These are phyloP conservation scores for Piliocolobus tephrosceles DNA, from an alignment of 2,113 vertebrate genomes.

Conservation along the genomic window DNA sequence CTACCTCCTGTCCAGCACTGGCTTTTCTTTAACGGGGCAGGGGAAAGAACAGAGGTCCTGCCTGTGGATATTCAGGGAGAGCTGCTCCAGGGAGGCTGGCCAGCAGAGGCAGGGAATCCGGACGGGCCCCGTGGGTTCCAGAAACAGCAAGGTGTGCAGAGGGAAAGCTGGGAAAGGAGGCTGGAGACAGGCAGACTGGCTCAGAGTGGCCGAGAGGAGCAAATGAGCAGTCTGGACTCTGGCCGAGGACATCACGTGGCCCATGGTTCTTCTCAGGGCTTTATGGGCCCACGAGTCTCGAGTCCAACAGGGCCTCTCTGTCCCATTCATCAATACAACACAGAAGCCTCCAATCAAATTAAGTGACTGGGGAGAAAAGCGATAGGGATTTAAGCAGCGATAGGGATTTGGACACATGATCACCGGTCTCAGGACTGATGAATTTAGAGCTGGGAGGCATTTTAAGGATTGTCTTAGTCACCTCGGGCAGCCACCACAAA, in stretches of 20 bases:
- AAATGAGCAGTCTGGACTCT: too few species aligned
- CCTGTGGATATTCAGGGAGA: not conserved
- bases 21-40: not conserved
- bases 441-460: not conserved
- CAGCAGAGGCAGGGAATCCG: not conserved
- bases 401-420: not conserved
- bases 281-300: too few species aligned
- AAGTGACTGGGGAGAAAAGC: not conserved
- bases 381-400: fast-evolving
- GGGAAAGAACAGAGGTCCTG: not conserved
- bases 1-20: not conserved
- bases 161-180: not conserved
- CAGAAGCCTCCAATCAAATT: not conserved
- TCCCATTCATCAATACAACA: not conserved
- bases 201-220: fast-evolving
- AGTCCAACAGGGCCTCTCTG: not conserved
- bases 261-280: not conserved
- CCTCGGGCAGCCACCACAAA: not conserved
- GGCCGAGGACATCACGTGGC: not conserved
- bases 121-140: not conserved
- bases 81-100: not conserved
- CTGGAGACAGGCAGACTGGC: not conserved
- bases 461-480: not conserved
- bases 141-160: not conserved
- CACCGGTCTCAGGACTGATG: fast-evolving